phyloP scores from a whole-genome alignment of 64 coral and sea anemone genomes.

The Trachythela sp. region DNA sequence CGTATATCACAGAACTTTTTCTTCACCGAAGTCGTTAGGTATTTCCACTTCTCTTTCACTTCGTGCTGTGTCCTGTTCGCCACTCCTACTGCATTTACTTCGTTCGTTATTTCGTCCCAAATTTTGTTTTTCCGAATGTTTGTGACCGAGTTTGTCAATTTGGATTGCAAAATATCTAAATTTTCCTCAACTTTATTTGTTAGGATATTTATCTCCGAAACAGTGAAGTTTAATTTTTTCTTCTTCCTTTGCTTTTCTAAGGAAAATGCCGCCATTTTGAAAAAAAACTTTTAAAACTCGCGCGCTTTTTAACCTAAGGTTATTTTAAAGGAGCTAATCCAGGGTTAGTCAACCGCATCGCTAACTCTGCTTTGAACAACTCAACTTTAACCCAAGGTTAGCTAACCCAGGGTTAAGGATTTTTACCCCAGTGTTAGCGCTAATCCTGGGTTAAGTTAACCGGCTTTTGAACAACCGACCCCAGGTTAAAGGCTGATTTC shows the following conservation, averaged over 20 bases:
- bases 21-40: neutral
- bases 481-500: no score
- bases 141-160: no score
- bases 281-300: neutral
- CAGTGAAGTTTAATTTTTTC: slow-evolving; percentile 39
- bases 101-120: no score
- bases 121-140: no score
- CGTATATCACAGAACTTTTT: neutral
- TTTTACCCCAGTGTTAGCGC: no score
- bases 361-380: slow-evolving; percentile 25
- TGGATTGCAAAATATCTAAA: no score
- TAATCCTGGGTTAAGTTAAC: no score
- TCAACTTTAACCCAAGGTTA: slow-evolving; percentile 33
- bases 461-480: no score
- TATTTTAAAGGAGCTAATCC: slow-evolving; percentile 22
- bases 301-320: slow-evolving; percentile 13
- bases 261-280: neutral
- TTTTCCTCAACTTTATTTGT: no score
- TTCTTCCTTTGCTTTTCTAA: slow-evolving; percentile 4
- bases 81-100: no score
- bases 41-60: slow-evolving; percentile 43
- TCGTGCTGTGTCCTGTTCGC: neutral
- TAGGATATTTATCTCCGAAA: no score
- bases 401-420: no score
- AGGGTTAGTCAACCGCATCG: slow-evolving; percentile 26